Evolutionary conservation across 2,797 vertebrate species (phyloP), one percentile per base, ranked within the genome.

Genomic region (Hypotaenidia philippensis): DNA sequence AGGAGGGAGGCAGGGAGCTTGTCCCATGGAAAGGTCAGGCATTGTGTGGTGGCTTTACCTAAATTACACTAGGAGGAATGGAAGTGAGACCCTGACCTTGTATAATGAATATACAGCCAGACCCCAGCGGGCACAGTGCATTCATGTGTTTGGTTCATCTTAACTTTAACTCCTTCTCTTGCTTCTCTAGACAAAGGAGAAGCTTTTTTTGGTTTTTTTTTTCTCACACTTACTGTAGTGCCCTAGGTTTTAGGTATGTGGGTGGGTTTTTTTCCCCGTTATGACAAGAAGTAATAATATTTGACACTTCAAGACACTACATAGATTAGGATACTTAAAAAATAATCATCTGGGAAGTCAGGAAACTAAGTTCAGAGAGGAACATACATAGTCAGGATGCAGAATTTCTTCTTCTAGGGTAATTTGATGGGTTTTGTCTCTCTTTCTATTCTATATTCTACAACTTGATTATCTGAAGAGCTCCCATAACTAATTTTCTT

Each of bases 21-120:
- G 91, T 95, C 96, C 95, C 88, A 79, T 63, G 81, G 93, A 98
- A 97, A 98, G 96, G 97, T 97, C 97, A 96, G 55, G 80, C 89
- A 94, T 93, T 94, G 94, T 91, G 90, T 85, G 63, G 89, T 93
- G 69, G 82, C 91, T 94, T 95, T 83, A 81, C 97, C 95, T 96
- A 96, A 92, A 97, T 97, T 97, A 95, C 93, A 94, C 77, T 41
- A 60, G 93, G 89, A 97, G 89, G 61, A 93, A 86, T 59, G 76
- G 80, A 95, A 96, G 95, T 81, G 83, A 95, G 87, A 94, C 90
- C 93, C 77, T 96, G 96, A 97, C 97, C 95, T 97, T 92, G 90
- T 84, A 85, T 94, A 96, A 97, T 97, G 96, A 97, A 95, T 95
- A 89, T 87, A 93, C 50, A 90, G 66, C 74, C 57, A 89, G 89